These are phyloP conservation scores for Phocoena phocoena DNA, from an alignment of 2,113 vertebrate genomes.

Conservation along the genomic window DNA sequence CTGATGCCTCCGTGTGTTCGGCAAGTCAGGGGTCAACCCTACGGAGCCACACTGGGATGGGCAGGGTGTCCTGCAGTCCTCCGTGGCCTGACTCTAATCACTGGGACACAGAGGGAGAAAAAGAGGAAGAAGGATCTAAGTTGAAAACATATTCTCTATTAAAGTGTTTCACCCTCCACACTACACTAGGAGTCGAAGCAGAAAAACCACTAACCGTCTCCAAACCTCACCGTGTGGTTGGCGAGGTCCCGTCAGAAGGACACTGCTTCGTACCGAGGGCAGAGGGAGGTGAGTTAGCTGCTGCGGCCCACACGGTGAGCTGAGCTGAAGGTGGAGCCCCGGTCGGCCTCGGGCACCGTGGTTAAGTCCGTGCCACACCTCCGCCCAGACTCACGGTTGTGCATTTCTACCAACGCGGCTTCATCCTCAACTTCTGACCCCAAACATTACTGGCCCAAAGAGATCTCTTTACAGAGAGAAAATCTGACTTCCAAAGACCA, in stretches of 20 bases:
- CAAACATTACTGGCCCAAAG: neutral
- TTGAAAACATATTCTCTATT: neutral
- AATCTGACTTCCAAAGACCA: neutral
- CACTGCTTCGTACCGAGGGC: too few species aligned
- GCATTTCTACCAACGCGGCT: neutral
- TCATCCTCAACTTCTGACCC: neutral
- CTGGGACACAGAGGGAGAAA: neutral
- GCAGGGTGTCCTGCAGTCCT: neutral
- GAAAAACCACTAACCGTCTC: neutral
- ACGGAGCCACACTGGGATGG: rapidly evolving
- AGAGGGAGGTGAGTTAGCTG: neutral
- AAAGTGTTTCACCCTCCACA: neutral
- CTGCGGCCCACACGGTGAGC: rapidly evolving
- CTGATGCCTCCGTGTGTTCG: rapidly evolving
- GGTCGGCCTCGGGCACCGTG: rapidly evolving
- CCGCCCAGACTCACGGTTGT: rapidly evolving
- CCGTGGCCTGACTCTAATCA: neutral
- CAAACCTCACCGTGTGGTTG: neutral
- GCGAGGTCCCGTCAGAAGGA: neutral
- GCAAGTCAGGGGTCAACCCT: neutral
- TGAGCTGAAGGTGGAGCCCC: too few species aligned
- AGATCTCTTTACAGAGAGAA: neutral
- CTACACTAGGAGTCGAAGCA: neutral
- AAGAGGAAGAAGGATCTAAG: neutral
- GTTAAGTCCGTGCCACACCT: neutral